These are phyloP conservation scores for Clupea harengus DNA, from an alignment of 2,113 vertebrate species.

Conservation along the genomic window DNA sequence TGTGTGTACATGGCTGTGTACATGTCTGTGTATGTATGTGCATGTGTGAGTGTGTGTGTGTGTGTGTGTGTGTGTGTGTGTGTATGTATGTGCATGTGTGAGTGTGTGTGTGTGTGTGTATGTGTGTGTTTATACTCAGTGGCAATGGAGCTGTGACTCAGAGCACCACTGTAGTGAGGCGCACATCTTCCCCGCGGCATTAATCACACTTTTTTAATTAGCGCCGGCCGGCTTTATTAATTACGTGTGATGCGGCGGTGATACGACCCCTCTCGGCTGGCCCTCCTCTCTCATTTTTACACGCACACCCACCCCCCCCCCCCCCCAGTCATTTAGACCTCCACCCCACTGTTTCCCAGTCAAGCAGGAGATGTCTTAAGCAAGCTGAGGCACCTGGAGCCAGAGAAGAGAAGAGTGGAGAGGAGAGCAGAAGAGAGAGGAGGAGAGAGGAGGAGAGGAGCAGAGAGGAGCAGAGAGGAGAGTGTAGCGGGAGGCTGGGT, in stretches of 20 bases:
- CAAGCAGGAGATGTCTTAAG: slow-evolving; percentile 42
- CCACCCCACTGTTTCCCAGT: slow-evolving; percentile 15
- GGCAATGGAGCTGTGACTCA: slow-evolving; percentile 38
- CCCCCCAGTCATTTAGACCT: slow-evolving; percentile 36
- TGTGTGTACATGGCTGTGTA: no score
- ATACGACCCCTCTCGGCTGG: slow-evolving; percentile 48
- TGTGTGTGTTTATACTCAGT: slow-evolving; percentile 38
- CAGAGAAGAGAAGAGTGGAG: slow-evolving; percentile 26
- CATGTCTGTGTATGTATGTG: no score
- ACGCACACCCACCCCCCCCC: slow-evolving; percentile 33
- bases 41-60: no score
- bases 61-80: neutral
- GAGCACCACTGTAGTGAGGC: slow-evolving; percentile 44
- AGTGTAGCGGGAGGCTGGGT: neutral
- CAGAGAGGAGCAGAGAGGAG: neutral
- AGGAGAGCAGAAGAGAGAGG: slow-evolving; percentile 12
- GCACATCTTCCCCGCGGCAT: slow-evolving; percentile 57
- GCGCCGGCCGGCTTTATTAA: slow-evolving; percentile 65
- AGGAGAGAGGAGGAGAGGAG: neutral
- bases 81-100: neutral
- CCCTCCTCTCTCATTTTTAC: slow-evolving; percentile 51
- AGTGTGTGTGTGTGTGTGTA: slow-evolving; percentile 5
- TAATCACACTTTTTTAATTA: slow-evolving; percentile 67
- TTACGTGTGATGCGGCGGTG: slow-evolving; percentile 55
- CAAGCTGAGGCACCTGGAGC: slow-evolving; percentile 3